Evolutionary conservation across 2,888 invertebrate genomes (phyloP).

Genomic region (Steromphala cineraria): DNA sequence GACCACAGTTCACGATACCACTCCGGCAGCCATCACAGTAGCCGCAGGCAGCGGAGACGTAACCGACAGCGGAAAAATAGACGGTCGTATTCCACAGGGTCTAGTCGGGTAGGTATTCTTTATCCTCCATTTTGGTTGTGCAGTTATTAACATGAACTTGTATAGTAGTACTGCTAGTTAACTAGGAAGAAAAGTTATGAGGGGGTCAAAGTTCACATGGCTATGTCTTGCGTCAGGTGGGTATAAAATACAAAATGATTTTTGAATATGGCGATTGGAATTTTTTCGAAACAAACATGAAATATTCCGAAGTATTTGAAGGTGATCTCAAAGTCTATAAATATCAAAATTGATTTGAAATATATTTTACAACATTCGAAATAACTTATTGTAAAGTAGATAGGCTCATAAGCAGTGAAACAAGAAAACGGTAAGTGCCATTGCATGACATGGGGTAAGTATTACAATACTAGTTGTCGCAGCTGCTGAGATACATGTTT

Average conservation of each 20-base stretch:
- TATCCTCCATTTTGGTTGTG: too few relatives aligned
- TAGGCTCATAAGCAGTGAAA: background rate
- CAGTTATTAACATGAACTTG: too few relatives aligned
- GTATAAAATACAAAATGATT: background rate
- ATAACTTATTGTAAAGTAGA: background rate
- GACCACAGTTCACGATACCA: conserved; percentile 32
- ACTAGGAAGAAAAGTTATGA: too few relatives aligned
- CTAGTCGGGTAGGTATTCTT: conserved; percentile 53
- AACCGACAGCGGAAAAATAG: conserved; percentile 48
- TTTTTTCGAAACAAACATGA: background rate
- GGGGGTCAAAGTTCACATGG: too few relatives aligned
- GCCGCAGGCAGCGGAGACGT: conserved; percentile 45
- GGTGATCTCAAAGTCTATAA: background rate
- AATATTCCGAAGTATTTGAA: background rate
- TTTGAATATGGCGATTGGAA: too few relatives aligned
- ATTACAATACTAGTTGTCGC: background rate
- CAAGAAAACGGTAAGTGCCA: background rate
- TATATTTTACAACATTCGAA: background rate
- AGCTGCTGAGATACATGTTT: too few relatives aligned
- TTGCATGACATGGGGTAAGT: background rate
- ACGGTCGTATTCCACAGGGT: conserved; percentile 49
- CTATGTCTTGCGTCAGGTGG: too few relatives aligned
- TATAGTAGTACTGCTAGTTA: too few relatives aligned
- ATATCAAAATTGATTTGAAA: background rate
- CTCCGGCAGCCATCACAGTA: conserved; percentile 34